These are phyloP conservation scores for Anguilla rostrata DNA, from an alignment of 2,113 vertebrate species.

Conservation along the genomic window DNA sequence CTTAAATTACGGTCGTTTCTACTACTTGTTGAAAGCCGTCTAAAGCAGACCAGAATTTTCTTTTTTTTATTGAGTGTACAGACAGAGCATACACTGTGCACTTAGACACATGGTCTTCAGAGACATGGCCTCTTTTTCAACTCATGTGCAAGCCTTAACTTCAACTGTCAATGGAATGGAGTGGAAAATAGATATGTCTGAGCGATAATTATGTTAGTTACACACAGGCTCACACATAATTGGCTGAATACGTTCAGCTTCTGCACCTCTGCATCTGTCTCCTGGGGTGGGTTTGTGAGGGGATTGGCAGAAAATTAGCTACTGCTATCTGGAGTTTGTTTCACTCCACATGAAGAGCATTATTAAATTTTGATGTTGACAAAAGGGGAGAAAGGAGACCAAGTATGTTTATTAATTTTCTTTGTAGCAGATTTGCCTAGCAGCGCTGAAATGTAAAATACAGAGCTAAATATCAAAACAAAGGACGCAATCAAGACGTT, in stretches of 20 bases:
- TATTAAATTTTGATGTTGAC: neutral
- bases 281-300: neutral
- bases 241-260: neutral
- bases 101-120: slow-evolving; percentile 26
- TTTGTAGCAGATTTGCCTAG: neutral
- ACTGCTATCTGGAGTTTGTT: neutral
- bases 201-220: slow-evolving; percentile 2
- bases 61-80: slow-evolving; percentile 40
- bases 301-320: neutral
- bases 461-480: neutral
- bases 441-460: neutral
- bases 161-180: slow-evolving; percentile 2
- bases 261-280: neutral
- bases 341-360: neutral
- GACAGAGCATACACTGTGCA: slow-evolving; percentile 28
- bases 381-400: neutral
- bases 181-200: neutral
- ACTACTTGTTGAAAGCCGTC: slow-evolving; percentile 27
- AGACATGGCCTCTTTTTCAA: neutral
- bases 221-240: neutral
- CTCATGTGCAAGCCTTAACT: slow-evolving; percentile 28
- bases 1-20: slow-evolving; percentile 41
- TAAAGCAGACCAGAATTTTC: slow-evolving; percentile 18
- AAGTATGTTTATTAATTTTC: neutral
- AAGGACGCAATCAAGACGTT: neutral